phyloP scores from a whole-genome alignment of 2,888 invertebrate species.

The Griposia aprilina region DNA sequence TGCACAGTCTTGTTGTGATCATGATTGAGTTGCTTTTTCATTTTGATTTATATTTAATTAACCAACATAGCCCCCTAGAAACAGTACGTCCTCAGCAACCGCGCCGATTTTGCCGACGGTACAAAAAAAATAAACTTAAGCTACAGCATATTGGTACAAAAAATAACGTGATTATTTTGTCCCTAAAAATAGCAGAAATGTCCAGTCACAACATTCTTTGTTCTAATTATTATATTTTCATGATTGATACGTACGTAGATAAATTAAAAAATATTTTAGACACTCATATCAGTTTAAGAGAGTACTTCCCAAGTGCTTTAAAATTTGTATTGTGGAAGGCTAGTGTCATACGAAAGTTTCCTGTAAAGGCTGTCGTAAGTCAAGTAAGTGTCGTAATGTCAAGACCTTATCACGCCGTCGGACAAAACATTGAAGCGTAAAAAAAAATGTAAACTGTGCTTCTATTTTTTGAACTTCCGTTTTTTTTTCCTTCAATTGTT shows the following conservation, averaged over 20 bases:
- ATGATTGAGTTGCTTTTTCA: slow-evolving; percentile 5
- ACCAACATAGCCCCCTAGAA: slow-evolving; percentile 33
- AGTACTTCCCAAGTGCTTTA: not conserved
- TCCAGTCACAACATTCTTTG: slow-evolving; percentile 53
- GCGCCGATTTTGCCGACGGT: slow-evolving; percentile 36
- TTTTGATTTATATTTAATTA: slow-evolving; percentile 26
- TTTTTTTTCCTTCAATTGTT: not conserved
- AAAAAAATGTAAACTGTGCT: not conserved
- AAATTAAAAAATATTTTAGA: slow-evolving; percentile 1
- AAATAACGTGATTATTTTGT: slow-evolving; percentile 39
- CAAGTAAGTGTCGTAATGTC: no score
- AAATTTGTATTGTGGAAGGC: not conserved
- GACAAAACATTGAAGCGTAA: not conserved
- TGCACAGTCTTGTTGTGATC: slow-evolving; percentile 27
- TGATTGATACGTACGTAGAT: slow-evolving; percentile 31
- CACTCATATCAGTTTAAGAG: slow-evolving; percentile 3
- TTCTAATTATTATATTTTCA: slow-evolving; percentile 44
- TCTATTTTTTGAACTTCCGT: not conserved
- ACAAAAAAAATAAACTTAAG: slow-evolving; percentile 46
- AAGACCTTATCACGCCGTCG: no score
- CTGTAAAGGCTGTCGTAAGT: not conserved
- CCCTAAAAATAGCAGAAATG: slow-evolving; percentile 50
- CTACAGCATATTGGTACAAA: slow-evolving; percentile 45
- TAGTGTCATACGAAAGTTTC: not conserved
- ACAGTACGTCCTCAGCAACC: slow-evolving; percentile 21